Base-by-base conservation (phyloP, 2,888 invertebrate genomes). In the Lypha dubia region DNA sequence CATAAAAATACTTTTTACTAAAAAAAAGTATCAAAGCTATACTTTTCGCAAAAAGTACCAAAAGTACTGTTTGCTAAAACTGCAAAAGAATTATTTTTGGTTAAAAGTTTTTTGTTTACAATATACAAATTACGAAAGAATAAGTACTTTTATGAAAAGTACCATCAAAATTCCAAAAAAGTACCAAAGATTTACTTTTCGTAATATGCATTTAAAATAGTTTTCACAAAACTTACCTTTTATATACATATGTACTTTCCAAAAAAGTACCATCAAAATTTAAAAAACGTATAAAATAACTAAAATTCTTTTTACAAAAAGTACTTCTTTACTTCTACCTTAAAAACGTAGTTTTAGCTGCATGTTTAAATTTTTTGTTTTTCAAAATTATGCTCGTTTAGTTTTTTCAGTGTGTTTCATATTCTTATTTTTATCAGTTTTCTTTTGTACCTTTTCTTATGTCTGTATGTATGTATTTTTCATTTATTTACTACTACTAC, bases 401-500 rank as follows among this genome's bases (percentile, higher is more conserved):
- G 17, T 32, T 53, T 11, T 11, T 35, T 24, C 28, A 46, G 13
- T 67, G 58, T 38, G 58, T 46, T 28, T 28, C 56, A 32, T 65
- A 44, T 15, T 15, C 38, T 60, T 32, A 0, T 15, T 49, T 63
- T 20, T 7, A 11, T 11, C 3, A n/a, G 22, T 49, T 44, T 53
- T 62, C 15, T 20, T 17, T 62, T 51, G 1, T 28, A 70, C 1
- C 32, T 17, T n/a, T 17, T 53, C 49, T 53, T n/a, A 60, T 32
- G 38, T 38, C 28, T 28, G 28, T 28, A 2, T 28, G 28, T n/a
- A 60, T 32, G 38, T 38, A n/a, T 60, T 41, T n/a, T 49, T 41
- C 20, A 51, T 28, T 62, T 22, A 58, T 38, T 60, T 49, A 76
- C 46, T 76, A 49, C 32, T 41, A 58, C n/a, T n/a, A 68, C 46